Base-by-base conservation (phyloP, 2,888 invertebrate genomes). In the Thecophora atra region DNA sequence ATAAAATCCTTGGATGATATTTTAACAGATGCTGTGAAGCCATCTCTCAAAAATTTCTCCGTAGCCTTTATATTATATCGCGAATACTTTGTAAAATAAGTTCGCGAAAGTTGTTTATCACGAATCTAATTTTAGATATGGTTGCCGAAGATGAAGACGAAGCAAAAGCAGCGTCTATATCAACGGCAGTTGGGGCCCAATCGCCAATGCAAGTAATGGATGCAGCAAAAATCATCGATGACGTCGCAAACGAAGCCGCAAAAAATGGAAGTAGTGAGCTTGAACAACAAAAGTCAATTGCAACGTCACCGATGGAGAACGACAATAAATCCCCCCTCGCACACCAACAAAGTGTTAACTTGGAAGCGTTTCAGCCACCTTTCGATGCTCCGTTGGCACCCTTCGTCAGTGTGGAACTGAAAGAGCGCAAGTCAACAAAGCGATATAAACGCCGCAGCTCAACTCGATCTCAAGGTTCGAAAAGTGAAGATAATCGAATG, bases 331-430 rank as follows among this genome's bases (percentile, higher is more conserved):
- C 11, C 44, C 54, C 2, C 2, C 51, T 72, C 13, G 68, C 74
- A 17, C 62, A 69, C 28, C 8, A 58, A 71, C 4, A 70, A 68
- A 51, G 62, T 37, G 62, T 66, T 51, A 17, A 26, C 56, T 28
- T 8, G 26, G 58, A 64, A 65, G 63, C 65, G 8, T 71, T 81
- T 70, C 74, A 79, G 47, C 76, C 72, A 24, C 81, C 82, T 1
- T 84, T 76, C 69, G 76, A 74, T 24, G 81, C 84, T 8, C 79
- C 80, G 4, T 76, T 83, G 37, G 83, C 84, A 1, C 81, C 84
- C 17, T 80, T 71, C 68, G 74, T 42, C 52, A 60, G 78, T 8
- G 70, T 77, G 75, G 79, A 82, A 44, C 70, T 78, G 24, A 68
- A 77, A 26, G 69, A 77, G 17, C 75, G 74, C 8, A 28, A 58